Base-by-base conservation (phyloP, 1,140 invertebrate genomes). In the Orussus abietinus region DNA sequence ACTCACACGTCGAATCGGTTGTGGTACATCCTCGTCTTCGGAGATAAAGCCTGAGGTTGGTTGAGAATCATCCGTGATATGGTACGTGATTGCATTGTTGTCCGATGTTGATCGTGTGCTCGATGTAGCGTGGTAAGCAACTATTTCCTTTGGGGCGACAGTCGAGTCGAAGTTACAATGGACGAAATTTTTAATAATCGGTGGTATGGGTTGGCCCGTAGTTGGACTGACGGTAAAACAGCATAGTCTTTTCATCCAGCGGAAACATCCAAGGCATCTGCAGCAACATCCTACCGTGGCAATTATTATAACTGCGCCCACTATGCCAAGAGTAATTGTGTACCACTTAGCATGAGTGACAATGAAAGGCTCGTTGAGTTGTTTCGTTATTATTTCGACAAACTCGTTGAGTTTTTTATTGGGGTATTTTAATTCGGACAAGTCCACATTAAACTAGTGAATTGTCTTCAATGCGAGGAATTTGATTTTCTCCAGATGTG, bases 131-230 rank as follows among this genome's bases (percentile, higher is more conserved):
- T n/a, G n/a, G n/a, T n/a, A n/a, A n/a, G n/a, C n/a, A n/a, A n/a
- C n/a, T n/a, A n/a, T n/a, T n/a, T n/a, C n/a, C n/a, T n/a, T n/a
- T n/a, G n/a, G n/a, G n/a, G n/a, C n/a, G n/a, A n/a, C n/a, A n/a
- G n/a, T n/a, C n/a, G 33, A 28, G 14, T 42, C 32, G 20, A 42
- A 42, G 11, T 25, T 34, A 18, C 40, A 42, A 15, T 42, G 34
- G 3, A 42, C 40, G 19, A 42, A 42, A 13, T 35, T 42, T 17
- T 42, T 42, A n/a, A 42, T 35, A n/a, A 35, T 42, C 25, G 31
- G 40, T 17, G 40, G 31, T 3, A 42, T 4, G 5, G 31, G 6
- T 35, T 42, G 20, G 11, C 40, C 40, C 34, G 20, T 34, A 10
- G 7, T 6, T 12, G 32, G 32, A 26, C 28, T 28, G 11, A 31